Base-by-base conservation (phyloP, 1,140 invertebrate species). In the Leptinotarsa undecemlineata region DNA sequence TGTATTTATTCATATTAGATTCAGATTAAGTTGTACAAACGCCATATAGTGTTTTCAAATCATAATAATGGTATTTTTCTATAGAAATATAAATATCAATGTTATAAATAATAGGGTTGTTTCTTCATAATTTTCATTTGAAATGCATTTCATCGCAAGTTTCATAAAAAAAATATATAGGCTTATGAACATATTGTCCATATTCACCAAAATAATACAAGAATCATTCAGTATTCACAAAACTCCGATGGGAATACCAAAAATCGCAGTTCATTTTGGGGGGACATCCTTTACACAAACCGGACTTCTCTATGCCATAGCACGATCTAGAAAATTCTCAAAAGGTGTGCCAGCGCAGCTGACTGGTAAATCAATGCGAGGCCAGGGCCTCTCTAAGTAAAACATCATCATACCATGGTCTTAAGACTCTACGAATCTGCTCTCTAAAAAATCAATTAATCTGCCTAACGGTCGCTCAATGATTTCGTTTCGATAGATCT, bases 251-350 rank as follows among this genome's bases (percentile, higher is more conserved):
- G 11, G 15, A 68, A 20, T 42, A 47, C 26, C 26, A 68, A 17
- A 20, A 20, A 47, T 17, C 23, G 42, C 11, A 48, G 42, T 33
- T 19, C 42, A 17, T 20, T 67, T 26, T 68, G 15, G 19, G 42
- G 21, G 33, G n/a, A 33, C 19, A 13, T 64, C 63, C 63, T 64
- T n/a, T 64, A 17, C 63, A 64, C 17, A 23, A 64, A 21, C 20
- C 63, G 63, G 63, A 64, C 20, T 64, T 20, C 47, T 68, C 42
- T 23, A 17, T 42, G 42, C 67, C 67, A 68, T 47, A 15, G 51
- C n/a, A 57, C 51, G n/a, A 68, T 68, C 67, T 68, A 68, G 26
- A 68, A 68, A 68, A 68, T 15, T 68, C 23, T 42, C 19, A 68
- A 68, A 48, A 20, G 14, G 14, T 64, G 19, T 68, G 67, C 67